Conservation (phyloP, 35 echinoderm and acorn worm genomes). For the Ophioderma brevispina region DNA sequence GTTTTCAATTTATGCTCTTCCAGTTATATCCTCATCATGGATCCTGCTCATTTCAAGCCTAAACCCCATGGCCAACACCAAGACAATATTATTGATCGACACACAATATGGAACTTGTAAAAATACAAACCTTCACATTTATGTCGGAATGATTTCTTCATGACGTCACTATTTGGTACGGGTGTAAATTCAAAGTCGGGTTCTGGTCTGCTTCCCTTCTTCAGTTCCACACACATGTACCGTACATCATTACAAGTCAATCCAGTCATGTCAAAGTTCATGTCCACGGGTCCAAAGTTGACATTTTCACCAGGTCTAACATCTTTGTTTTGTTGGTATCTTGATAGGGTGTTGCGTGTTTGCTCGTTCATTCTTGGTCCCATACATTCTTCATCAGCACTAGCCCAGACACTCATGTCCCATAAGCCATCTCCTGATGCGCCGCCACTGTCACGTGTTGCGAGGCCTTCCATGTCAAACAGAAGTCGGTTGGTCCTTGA, state of each 20-base stretch:
- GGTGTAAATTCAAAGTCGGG: conserved; percentile 74
- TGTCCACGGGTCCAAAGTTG: conserved; percentile 67
- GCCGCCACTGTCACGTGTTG: conserved; percentile 64
- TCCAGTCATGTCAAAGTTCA: conserved; percentile 84
- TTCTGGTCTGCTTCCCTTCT: conserved; percentile 58
- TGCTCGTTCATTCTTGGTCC: conserved; percentile 45
- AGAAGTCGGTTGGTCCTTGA: conserved; percentile 62
- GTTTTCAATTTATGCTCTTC: no score
- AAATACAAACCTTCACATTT: conserved; percentile 69
- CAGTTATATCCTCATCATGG: no score
- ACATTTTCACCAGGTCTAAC: conserved; percentile 77
- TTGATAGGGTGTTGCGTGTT: conserved; percentile 1
- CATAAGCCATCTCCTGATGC: conserved; percentile 75
- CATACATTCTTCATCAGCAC: conserved; percentile 58
- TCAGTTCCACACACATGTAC: conserved; percentile 88
- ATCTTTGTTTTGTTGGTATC: conserved; percentile 68
- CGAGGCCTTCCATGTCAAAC: conserved; percentile 63
- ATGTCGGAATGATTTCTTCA: conserved; percentile 47
- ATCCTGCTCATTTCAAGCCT: no score
- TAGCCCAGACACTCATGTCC: conserved; percentile 72
- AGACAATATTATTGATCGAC: no score
- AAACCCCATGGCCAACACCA: no score
- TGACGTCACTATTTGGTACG: conserved; percentile 51
- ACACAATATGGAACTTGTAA: no score
- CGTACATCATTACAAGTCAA: conserved; percentile 72